Base-by-base conservation (phyloP, 2,797 vertebrate species). In the Clarias pachynema region DNA sequence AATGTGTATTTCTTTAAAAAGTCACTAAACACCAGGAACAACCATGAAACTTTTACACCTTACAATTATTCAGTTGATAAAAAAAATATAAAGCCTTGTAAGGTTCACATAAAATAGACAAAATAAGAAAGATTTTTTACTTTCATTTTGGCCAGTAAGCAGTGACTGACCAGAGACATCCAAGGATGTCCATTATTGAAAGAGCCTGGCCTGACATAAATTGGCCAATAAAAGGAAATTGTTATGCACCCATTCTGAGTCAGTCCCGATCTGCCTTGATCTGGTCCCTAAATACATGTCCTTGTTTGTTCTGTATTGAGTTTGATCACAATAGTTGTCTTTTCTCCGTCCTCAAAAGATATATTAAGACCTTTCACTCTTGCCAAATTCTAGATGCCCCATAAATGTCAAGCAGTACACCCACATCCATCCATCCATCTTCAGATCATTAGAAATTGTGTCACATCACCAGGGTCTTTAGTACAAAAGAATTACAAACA, bases 331-430 rank as follows among this genome's bases (percentile, higher is more conserved):
- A 66, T 66, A 66, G 37, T 66, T 66, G 79, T 80, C 60, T 80
- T 49, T 65, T 65, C 40, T 49, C 78, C 5, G 37, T 53, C 79
- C 40, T 66, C 40, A 53, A 66, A 80, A 66, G 79, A 80, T 66
- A 66, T 80, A 80, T 66, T 80, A 80, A 80, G 62, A 66, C 79
- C 20, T 66, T 81, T 68, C 26, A 81, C 10, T 66, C 79, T 68
- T 81, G 79, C 79, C 79, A 81, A 68, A 53, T 31, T 53, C 5
- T 68, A 66, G 79, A 81, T 44, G 4, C 68, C 26, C 26, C 18
- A 81, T 66, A 81, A 81, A 29, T 34, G 79, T 81, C 63, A 3
- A 68, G 79, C 29, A 66, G 57, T 24, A 44, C 79, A 75, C 29
- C 34, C 15, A 86, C 9, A 49, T 49, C 44, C 44, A 49, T 49